Conservation (phyloP, 2,113 vertebrate species). For the Rutilus rutilus region DNA sequence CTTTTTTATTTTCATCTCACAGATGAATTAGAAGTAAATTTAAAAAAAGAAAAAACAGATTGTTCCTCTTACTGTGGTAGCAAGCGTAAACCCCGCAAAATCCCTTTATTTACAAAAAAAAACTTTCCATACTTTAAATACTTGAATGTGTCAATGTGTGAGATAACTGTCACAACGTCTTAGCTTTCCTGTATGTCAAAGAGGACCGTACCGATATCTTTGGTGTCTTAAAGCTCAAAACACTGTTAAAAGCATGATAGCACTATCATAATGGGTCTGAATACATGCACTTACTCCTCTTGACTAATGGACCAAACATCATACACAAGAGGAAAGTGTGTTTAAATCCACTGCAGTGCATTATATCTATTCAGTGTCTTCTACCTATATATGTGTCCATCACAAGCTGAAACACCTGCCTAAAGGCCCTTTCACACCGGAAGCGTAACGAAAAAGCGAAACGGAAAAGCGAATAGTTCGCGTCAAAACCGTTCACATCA, state of each 20-base stretch:
- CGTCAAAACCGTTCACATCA: too few species aligned
- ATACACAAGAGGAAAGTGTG: not conserved
- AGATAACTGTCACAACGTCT: not conserved
- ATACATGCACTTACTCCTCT: conserved; percentile 19
- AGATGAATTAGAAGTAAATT: not conserved
- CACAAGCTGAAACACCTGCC: not conserved
- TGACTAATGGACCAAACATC: conserved; percentile 7
- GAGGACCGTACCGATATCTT: not conserved
- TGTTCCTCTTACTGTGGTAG: not conserved
- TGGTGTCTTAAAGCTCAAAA: not conserved
- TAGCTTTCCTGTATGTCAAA: not conserved
- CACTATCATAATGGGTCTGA: not conserved
- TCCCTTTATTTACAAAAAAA: not conserved
- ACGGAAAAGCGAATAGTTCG: too few species aligned
- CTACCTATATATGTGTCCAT: not conserved
- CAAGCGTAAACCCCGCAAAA: not conserved
- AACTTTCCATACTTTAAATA: not conserved
- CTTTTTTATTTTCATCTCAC: not conserved
- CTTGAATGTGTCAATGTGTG: not conserved
- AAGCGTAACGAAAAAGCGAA: too few species aligned
- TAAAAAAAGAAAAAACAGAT: not conserved
- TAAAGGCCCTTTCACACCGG: too few species aligned
- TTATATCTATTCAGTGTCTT: not conserved
- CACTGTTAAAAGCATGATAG: not conserved
- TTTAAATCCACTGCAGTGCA: too few species aligned